Conservation (phyloP, 2,797 vertebrate species). For the Darevskia mixta region DNA sequence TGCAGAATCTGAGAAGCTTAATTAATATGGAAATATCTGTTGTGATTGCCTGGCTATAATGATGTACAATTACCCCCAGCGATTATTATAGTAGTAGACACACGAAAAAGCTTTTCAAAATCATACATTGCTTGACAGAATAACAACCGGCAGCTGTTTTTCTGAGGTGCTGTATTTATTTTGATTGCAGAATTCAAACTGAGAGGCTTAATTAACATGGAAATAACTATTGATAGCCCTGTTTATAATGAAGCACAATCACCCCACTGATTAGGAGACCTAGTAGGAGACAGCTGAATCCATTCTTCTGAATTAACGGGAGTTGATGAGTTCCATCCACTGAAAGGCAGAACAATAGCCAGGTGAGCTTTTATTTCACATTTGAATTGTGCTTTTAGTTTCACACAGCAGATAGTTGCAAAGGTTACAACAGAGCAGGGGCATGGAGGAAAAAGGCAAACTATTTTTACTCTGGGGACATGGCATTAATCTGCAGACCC, state of each 20-base stretch:
- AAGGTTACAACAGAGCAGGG: background rate
- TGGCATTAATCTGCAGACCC: background rate
- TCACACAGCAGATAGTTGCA: background rate
- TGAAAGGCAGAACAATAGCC: background rate
- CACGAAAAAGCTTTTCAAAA: background rate
- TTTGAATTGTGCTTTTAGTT: background rate
- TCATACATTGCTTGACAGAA: background rate
- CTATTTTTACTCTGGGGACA: background rate
- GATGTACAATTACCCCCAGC: no score
- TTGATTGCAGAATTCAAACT: background rate
- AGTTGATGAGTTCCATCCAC: constrained; percentile 61
- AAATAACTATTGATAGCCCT: background rate
- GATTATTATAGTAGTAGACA: background rate
- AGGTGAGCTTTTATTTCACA: background rate
- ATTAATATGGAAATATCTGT: background rate
- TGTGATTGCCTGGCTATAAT: background rate
- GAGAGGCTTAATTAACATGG: background rate
- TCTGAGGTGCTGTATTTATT: background rate
- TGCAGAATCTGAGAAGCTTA: background rate
- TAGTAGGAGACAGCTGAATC: no score
- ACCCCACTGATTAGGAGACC: background rate
- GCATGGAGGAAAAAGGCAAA: background rate
- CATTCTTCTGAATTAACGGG: background rate
- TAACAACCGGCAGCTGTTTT: background rate
- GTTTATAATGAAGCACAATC: background rate